Evolutionary conservation across 2,113 vertebrate species (phyloP), one percentile per base, ranked within the genome.

Genomic region (Leucopsar rothschildi): DNA sequence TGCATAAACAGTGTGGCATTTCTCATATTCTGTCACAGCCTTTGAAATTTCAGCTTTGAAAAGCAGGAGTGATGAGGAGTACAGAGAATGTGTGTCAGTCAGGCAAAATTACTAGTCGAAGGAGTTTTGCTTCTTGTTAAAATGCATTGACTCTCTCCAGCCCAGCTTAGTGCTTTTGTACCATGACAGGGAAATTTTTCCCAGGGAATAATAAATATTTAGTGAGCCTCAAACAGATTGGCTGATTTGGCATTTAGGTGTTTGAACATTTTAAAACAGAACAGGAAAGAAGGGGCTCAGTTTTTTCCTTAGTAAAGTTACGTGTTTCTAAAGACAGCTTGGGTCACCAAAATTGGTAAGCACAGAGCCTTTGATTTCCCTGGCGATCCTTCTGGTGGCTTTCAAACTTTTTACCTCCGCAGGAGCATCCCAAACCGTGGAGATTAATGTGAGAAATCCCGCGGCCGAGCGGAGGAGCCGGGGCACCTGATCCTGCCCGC

Each of bases 361-460:
- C n/a, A 29, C 31, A 55, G 86, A 72, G 45, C 73, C 73, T 50
- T 37, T 24, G 42, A 52, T 63, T 89, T 91, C 15, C 39, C 52
- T 50, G 35, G 39, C 2, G 0, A 23, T 47, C 50, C 56, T 79
- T 73, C 78, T 52, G 29, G 21, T 55, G 64, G 40, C 49, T 93
- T 59, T 85, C 89, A 90, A 70, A 63, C 60, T 64, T 93, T 94
- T 88, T 47, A 42, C 59, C 57, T 87, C 79, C 9, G 75, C 53
- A 53, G 49, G 61, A 25, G 59, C 17, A 31, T 71, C 82, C 59
- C 33, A 21, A 53, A 61, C 4, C 1, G 11, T 0, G 0, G 70
- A 87, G 93, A 93, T 95, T 86, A 88, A 94, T 35, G 81, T 92
- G 88, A 87, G 90, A 93, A 94, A 66, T 63, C 24, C 53, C 12